phyloP scores from a whole-genome alignment of 2,797 vertebrate species.

The Poeciliopsis gracilis region DNA sequence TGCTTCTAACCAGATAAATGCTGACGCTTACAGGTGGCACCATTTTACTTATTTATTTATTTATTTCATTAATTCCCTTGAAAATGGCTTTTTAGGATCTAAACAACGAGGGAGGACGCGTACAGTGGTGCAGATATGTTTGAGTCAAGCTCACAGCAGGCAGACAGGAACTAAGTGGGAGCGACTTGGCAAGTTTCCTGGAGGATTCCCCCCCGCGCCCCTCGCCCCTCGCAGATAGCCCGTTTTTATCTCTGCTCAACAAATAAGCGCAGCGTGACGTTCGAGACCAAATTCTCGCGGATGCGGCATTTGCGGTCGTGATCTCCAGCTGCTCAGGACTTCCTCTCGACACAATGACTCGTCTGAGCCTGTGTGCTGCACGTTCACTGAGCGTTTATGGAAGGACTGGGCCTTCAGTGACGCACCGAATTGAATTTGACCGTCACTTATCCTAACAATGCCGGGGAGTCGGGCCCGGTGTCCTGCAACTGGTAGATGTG shows the following conservation, averaged over 20 bases:
- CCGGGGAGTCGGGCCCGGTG: too few relatives aligned
- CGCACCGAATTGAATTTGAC: not conserved
- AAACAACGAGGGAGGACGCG: not conserved
- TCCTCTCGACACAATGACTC: conserved; percentile 48
- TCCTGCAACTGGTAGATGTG: too few relatives aligned
- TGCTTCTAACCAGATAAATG: not conserved
- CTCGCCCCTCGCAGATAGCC: not conserved
- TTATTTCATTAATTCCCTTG: not conserved
- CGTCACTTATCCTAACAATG: not conserved
- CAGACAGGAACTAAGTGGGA: not conserved
- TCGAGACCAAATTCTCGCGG: conserved; percentile 6
- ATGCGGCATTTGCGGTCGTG: conserved; percentile 34
- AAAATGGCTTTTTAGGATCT: not conserved
- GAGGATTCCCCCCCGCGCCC: not conserved
- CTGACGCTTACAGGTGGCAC: not conserved
- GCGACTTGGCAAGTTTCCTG: not conserved
- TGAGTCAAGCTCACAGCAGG: not conserved
- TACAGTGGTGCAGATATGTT: not conserved
- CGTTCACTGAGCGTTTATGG: not conserved
- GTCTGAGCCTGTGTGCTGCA: not conserved
- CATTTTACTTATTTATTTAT: not conserved
- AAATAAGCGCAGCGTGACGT: not conserved
- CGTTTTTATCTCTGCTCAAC: conserved; percentile 8
- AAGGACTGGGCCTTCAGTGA: conserved; percentile 1
- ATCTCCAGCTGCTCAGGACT: conserved; percentile 56